Conservation (phyloP, 2,113 vertebrate genomes). For the Acanthisitta chloris region DNA sequence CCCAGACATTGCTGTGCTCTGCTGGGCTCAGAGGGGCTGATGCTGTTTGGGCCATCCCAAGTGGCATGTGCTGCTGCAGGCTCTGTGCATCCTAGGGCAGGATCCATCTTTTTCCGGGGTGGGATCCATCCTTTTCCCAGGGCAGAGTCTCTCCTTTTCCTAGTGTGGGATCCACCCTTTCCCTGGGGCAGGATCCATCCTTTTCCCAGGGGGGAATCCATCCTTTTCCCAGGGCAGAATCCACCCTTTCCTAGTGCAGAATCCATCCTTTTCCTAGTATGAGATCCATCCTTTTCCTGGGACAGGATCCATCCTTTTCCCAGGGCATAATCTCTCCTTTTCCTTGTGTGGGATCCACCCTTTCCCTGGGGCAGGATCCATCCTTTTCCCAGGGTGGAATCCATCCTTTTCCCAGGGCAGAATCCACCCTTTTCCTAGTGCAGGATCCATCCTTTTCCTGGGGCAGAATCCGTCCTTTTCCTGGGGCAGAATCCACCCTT, state of each 20-base stretch:
- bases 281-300: background rate
- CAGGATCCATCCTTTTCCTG: no score
- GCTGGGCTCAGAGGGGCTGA: background rate
- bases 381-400: no score
- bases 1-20: accelerated
- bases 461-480: background rate
- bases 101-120: background rate
- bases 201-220: background rate
- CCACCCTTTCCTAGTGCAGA: background rate
- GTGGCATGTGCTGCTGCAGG: no score
- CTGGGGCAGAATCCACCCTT: background rate
- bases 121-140: background rate
- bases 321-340: accelerated
- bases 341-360: background rate
- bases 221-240: background rate
- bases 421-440: no score
- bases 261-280: accelerated
- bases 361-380: background rate
- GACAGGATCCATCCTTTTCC: background rate
- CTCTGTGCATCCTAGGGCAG: no score
- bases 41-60: accelerated
- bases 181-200: background rate
- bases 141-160: background rate
- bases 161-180: background rate
- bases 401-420: no score